Evolutionary conservation across 2,797 vertebrate species (phyloP).

Genomic region (Pseudomugil gertrudae): DNA sequence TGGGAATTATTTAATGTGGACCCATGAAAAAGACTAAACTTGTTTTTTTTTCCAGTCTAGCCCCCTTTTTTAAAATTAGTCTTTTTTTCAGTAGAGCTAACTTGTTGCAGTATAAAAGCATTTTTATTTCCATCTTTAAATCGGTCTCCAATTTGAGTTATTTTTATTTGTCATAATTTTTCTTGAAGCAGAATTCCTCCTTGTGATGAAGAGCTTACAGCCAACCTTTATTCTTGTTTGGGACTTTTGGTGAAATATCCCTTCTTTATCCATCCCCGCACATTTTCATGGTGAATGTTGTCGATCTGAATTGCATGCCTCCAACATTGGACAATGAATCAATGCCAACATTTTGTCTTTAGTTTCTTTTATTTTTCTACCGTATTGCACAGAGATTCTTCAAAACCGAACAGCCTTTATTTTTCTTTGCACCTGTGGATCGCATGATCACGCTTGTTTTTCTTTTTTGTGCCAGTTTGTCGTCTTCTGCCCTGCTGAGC

Average conservation of each 20-base stretch:
- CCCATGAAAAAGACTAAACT: slow-evolving; percentile 1
- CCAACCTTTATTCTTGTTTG: slow-evolving; percentile 22
- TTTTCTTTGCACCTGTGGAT: slow-evolving; percentile 54
- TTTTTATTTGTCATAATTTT: slow-evolving; percentile 35
- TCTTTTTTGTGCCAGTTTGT: slow-evolving; percentile 63
- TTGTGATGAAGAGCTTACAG: slow-evolving; percentile 32
- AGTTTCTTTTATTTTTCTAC: slow-evolving; percentile 12
- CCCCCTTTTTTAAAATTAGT: slow-evolving; percentile 11
- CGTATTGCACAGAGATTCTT: slow-evolving; percentile 68
- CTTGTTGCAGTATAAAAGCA: slow-evolving; percentile 51
- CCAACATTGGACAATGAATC: slow-evolving; percentile 37
- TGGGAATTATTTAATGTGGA: neutral
- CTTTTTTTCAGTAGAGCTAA: neutral
- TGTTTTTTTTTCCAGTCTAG: slow-evolving; percentile 21
- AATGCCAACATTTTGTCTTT: slow-evolving; percentile 28
- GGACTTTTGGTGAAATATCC: slow-evolving; percentile 30
- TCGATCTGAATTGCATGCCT: slow-evolving; percentile 39
- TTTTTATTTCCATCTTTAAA: slow-evolving; percentile 45
- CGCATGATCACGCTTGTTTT: slow-evolving; percentile 43
- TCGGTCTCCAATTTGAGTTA: slow-evolving; percentile 70
- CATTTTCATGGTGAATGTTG: slow-evolving; percentile 29
- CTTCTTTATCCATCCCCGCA: slow-evolving; percentile 14
- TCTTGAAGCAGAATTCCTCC: slow-evolving; percentile 16
- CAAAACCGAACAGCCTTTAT: slow-evolving; percentile 58
- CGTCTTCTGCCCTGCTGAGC: slow-evolving; percentile 38